These are phyloP conservation scores for Volucella inanis DNA, from an alignment of 2,888 invertebrate species.

Conservation along the genomic window DNA sequence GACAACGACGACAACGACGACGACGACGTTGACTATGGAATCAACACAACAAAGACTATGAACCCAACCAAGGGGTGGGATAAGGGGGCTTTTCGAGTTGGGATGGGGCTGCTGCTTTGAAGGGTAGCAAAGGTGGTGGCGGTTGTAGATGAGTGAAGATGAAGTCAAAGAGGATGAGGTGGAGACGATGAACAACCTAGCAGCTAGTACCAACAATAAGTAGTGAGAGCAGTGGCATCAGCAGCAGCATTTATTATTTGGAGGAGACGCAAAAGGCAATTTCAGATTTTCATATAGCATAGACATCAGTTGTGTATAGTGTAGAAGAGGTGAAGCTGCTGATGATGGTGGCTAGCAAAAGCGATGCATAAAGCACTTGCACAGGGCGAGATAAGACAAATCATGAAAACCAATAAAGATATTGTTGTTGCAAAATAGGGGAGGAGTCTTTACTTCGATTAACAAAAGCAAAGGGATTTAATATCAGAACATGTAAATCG, in stretches of 20 bases:
- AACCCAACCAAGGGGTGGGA: slow-evolving; percentile 12
- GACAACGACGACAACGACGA: slow-evolving; percentile 29
- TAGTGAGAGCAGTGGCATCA: slow-evolving; percentile 35
- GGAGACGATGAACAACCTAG: slow-evolving; percentile 72
- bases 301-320: slow-evolving; percentile 36
- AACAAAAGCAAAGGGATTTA: neutral
- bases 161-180: slow-evolving; percentile 38
- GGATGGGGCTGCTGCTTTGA: slow-evolving; percentile 19
- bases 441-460: neutral
- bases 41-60: slow-evolving; percentile 74
- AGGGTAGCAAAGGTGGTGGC: slow-evolving; percentile 33
- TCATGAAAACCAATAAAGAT: neutral
- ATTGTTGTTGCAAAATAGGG: neutral
- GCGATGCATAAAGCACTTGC: slow-evolving; percentile 22
- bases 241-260: slow-evolving; percentile 67
- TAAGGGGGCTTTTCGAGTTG: no score
- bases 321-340: neutral
- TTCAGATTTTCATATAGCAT: slow-evolving; percentile 56
- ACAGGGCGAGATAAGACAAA: slow-evolving; percentile 7
- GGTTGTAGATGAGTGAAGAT: slow-evolving; percentile 44
- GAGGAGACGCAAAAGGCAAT: slow-evolving; percentile 67
- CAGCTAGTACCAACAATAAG: slow-evolving; percentile 43
- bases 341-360: slow-evolving; percentile 10
- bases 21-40: slow-evolving; percentile 54
- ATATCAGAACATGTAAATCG: no score